Base-by-base conservation (phyloP, 2,113 vertebrate species). In the Romanogobio albipinnatus region DNA sequence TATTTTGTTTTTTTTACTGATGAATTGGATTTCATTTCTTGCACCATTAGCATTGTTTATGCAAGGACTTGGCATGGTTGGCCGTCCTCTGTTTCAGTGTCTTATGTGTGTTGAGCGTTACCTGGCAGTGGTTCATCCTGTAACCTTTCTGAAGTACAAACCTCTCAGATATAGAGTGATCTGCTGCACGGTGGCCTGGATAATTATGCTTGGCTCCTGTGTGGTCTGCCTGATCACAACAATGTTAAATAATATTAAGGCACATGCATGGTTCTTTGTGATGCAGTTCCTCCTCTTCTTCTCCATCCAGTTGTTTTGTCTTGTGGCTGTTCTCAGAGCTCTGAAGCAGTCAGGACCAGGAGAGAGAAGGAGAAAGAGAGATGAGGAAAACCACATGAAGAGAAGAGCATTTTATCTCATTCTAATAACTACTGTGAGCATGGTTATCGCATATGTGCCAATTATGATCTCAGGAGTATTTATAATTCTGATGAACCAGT, bases 121-220 rank as follows among this genome's bases (percentile, higher is more conserved):
- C 45, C 45, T 75, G 43, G 73, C 73, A 8, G 76, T 78, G 76
- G 53, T 78, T 78, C 76, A 78, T 78, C 76, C 76, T 43, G 56
- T 78, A 61, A 78, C 33, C 33, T 78, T 61, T 24, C 76, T 78
- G 17, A 78, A 78, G 33, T 78, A 1, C 76, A 78, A 61, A 78
- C 76, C 76, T 62, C 76, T 79, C 58, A 61, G 76, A 61, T 79
- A 79, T 10, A 43, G 56, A 62, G 6, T 62, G 36, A 62, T 79
- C 22, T 62, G 39, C 76, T 29, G 29, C 29, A 29, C 2, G 1
- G 29, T 29, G 29, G 29, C 29, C 29, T 29, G 29, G 29, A 29
- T 45, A 9, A 3, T 79, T 15, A 45, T 39, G 26, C 8, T 47
- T 10, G 39, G 22, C 2, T 62, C 58, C 11, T 62, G 76, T 79